Conservation (phyloP, 92 coral and sea anemone species). For the Epizoanthus fatuus region DNA sequence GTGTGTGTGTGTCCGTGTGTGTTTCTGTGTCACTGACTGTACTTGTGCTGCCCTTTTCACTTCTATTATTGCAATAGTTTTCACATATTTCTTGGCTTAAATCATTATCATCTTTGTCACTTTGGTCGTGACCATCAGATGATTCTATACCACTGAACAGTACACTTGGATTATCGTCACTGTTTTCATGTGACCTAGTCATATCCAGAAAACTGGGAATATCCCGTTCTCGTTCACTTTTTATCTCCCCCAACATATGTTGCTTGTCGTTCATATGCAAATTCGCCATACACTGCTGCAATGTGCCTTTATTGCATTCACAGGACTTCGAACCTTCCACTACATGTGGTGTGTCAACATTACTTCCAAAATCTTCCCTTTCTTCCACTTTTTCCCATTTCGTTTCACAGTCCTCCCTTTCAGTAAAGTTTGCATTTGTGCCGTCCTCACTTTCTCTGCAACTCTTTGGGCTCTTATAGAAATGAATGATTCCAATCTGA, state of each 20-base stretch:
- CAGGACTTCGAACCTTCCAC: not conserved
- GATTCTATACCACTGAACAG: too few relatives aligned
- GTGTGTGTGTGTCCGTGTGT: too few relatives aligned
- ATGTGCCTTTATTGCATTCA: not conserved
- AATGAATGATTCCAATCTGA: constrained; percentile 88
- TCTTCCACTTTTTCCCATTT: constrained; percentile 9
- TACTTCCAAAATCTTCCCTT: constrained; percentile 1
- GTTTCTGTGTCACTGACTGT: too few relatives aligned
- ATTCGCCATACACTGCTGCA: constrained; percentile 39
- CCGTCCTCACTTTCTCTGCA: constrained; percentile 20
- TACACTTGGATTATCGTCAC: too few relatives aligned
- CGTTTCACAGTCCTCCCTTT: not conserved
- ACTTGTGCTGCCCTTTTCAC: too few relatives aligned
- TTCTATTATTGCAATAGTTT: too few relatives aligned
- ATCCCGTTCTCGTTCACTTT: not conserved
- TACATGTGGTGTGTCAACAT: not conserved
- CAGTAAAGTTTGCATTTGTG: not conserved
- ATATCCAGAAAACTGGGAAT: too few relatives aligned
- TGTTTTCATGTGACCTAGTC: too few relatives aligned
- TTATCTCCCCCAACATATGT: not conserved
- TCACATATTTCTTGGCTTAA: too few relatives aligned
- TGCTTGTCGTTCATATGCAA: constrained; percentile 17
- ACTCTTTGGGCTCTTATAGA: constrained; percentile 84
- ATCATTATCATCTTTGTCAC: too few relatives aligned
- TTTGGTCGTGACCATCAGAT: too few relatives aligned